Percentiles rank a stretch among this genome's conserved stretches.
Conservation (phyloP, 1,140 invertebrate genomes). For the Lanistes nyassanus region DNA sequence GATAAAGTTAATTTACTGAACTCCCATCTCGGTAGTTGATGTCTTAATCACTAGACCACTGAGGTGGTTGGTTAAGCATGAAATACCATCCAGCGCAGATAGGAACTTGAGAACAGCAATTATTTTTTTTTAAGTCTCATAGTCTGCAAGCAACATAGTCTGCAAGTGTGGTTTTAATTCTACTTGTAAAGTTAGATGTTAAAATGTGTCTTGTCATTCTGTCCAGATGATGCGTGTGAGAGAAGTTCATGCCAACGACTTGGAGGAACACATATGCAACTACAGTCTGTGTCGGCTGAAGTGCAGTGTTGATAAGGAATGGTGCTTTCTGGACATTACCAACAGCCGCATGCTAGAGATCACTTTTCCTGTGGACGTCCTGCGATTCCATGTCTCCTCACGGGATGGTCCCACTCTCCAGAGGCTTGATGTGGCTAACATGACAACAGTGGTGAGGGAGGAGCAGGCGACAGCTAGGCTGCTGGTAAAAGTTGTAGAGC, state of each 20-base stretch:
- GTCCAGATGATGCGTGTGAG: constrained; percentile 20
- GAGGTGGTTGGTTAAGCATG: no score
- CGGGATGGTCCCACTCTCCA: constrained; percentile 31
- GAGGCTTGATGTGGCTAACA: constrained; percentile 19
- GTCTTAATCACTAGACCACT: no score
- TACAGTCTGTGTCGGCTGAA: constrained; percentile 62
- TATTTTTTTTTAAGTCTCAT: no score
- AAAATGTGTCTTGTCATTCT: not conserved
- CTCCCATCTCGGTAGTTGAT: no score
- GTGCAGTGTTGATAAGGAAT: constrained; percentile 58
- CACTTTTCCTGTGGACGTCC: constrained; percentile 77
- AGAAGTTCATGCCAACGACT: not conserved
- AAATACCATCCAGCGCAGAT: no score
- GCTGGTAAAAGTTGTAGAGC: constrained; percentile 91
- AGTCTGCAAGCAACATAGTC: no score
- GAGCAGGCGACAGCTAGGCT: constrained; percentile 84
- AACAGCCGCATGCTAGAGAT: constrained; percentile 88
- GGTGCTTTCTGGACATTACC: constrained; percentile 76
- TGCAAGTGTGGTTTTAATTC: no score
- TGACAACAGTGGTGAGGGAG: constrained; percentile 37
- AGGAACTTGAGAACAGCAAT: no score
- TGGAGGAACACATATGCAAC: constrained; percentile 66
- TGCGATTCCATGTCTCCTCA: constrained; percentile 41
- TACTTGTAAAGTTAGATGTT: no score
- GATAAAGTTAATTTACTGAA: no score